phyloP scores from a whole-genome alignment of 2,888 invertebrate genomes.

The Acleris laterana region DNA sequence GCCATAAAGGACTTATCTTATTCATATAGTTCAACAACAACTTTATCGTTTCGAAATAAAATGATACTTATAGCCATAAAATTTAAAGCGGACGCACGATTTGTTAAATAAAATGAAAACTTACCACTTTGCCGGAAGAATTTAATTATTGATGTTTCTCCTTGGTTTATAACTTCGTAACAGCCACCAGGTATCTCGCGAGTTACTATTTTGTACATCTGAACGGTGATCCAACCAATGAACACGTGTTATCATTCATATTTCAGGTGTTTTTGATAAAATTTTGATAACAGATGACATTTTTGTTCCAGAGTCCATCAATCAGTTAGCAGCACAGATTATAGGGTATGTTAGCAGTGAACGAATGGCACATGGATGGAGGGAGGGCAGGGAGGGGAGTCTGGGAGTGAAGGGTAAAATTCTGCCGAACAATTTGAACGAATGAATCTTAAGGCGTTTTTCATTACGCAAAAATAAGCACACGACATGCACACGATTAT shows the following conservation, averaged over 20 bases:
- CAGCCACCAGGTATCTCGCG: slow-evolving; percentile 44
- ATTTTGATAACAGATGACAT: slow-evolving; percentile 56
- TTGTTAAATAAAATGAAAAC: slow-evolving; percentile 38
- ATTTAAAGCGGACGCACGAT: slow-evolving; percentile 22
- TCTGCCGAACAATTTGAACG: not conserved
- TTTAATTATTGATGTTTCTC: slow-evolving; percentile 41
- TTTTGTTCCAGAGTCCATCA: slow-evolving; percentile 37
- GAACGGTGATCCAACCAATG: slow-evolving; percentile 48
- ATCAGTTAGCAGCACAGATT: not conserved
- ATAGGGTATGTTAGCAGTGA: no score
- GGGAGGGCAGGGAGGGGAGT: no score
- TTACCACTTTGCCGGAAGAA: slow-evolving; percentile 61
- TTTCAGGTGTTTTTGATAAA: slow-evolving; percentile 69
- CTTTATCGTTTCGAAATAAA: not conserved
- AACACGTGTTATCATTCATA: slow-evolving; percentile 74
- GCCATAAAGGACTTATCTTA: slow-evolving; percentile 6
- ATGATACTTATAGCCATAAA: not conserved
- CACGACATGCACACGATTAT: no score
- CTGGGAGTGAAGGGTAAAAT: not conserved
- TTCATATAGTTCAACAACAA: not conserved
- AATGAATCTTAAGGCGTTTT: no score
- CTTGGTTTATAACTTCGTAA: slow-evolving; percentile 43
- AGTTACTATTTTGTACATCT: slow-evolving; percentile 53
- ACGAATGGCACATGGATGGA: slow-evolving; percentile 1
- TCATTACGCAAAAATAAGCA: no score